Evolutionary conservation across 2,113 vertebrate genomes (phyloP).

Genomic region (Lathamus discolor): DNA sequence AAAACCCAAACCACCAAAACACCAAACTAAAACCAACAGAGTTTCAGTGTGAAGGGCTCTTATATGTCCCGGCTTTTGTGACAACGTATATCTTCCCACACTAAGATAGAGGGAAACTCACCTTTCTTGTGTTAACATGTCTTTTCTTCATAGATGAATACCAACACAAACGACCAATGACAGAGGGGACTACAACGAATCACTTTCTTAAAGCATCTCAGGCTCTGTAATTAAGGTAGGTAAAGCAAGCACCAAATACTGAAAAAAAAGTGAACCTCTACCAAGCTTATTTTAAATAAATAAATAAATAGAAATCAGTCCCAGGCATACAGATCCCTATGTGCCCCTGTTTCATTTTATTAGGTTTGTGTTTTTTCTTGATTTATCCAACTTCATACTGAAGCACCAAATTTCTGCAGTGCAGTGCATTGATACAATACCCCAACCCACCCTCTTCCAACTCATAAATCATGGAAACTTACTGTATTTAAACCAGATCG

Average conservation of each 20-base stretch:
- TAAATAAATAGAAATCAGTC: neutral
- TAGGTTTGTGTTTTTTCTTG: neutral
- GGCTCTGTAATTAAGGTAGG: neutral
- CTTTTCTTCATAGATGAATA: neutral
- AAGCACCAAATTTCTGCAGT: neutral
- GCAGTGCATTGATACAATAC: neutral
- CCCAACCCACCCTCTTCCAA: too few relatives aligned
- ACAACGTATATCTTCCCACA: neutral
- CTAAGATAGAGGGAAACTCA: neutral
- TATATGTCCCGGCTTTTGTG: neutral
- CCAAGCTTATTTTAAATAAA: neutral
- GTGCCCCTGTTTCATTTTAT: neutral
- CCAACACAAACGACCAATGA: neutral
- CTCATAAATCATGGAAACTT: neutral
- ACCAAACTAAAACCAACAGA: too few relatives aligned
- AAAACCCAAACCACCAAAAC: neutral
- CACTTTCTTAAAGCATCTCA: neutral
- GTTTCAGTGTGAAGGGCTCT: neutral
- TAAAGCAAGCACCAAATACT: neutral
- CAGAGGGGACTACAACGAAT: neutral
- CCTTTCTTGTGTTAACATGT: neutral
- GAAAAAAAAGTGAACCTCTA: neutral
- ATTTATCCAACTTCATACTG: neutral
- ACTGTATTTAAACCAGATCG: neutral
- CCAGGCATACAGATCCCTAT: fast-evolving